Evolutionary conservation across 2,113 vertebrate genomes (phyloP), one percentile per base, ranked within the genome.

Genomic region (Ornithorhynchus anatinus): DNA sequence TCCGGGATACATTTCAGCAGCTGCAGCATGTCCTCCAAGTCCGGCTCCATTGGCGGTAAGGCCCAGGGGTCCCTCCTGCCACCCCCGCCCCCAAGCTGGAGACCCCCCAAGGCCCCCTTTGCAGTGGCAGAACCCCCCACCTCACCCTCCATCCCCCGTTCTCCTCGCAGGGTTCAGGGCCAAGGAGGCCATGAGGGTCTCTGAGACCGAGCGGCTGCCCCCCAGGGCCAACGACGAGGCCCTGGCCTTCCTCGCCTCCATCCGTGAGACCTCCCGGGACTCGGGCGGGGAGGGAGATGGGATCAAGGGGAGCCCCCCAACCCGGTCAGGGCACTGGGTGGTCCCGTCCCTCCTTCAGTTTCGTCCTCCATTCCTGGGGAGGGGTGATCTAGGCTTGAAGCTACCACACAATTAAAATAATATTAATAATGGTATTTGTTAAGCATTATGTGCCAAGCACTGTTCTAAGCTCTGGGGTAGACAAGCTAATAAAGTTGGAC

Each of bases 181-280:
- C 56, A 65, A 75, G 19, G 39, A n/a, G n/a, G 61, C 36, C 20
- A 48, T 10, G 57, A 10, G 17, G 27, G 6, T 22, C 23, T 42
- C 7, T 5, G 61, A 35, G 7, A n/a, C 2, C 25, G 6, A 5
- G 37, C 23, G 45, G 8, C 29, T n/a, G 15, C 25, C 25, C 5
- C 69, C 40, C 33, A 22, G 69, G 45, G 85, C 83, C 47, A 85
- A 72, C 47, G 75, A 66, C 0, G 82, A 79, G 45, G 85, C 85
- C 57, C 38, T 85, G 25, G 4, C 19, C 31, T 87, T 84, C 59
- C 83, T 87, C 19, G 17, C 3, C 16, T 81, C 80, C 43, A 36
- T 87, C 13, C 1, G 85, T 87, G 66, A 85, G 82, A 29, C 22
- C 25, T 70, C 47, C 35, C 8, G 10, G 10, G 40, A 59, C 6